Percentiles rank a stretch among this genome's conserved stretches.
Evolutionary conservation across 2,797 vertebrate species (phyloP).

Genomic region (Galago senegalensis): DNA sequence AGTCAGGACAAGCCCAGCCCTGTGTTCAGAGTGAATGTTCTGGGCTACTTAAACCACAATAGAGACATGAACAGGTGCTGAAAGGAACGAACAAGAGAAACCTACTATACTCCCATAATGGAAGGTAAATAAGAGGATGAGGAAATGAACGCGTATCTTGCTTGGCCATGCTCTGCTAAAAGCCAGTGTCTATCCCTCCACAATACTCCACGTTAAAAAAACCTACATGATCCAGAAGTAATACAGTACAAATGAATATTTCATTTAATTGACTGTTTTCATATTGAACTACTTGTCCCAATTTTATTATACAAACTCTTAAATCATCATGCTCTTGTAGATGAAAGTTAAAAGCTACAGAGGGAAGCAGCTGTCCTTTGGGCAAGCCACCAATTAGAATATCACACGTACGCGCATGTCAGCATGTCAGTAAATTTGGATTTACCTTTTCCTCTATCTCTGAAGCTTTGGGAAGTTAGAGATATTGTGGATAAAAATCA

Average conservation of each 20-base stretch:
- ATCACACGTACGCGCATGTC: background rate
- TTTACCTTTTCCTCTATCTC: background rate
- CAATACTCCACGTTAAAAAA: background rate
- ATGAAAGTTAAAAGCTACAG: conserved; percentile 2
- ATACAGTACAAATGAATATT: conserved; percentile 10
- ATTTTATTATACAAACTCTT: background rate
- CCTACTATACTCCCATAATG: background rate
- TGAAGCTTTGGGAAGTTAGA: background rate
- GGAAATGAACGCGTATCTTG: background rate
- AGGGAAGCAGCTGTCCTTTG: background rate
- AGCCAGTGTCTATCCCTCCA: background rate
- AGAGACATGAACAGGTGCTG: background rate
- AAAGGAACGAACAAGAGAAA: background rate
- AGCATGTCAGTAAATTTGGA: background rate
- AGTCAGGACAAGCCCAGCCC: background rate
- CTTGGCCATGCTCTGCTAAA: background rate
- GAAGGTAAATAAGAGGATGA: background rate
- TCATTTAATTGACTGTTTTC: background rate
- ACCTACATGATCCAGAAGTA: background rate
- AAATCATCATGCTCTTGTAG: background rate
- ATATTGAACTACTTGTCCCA: background rate
- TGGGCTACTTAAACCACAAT: background rate
- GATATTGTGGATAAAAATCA: conserved; percentile 46
- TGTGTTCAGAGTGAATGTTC: background rate
- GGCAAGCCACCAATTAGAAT: background rate